A percentile compares a stretch with the other conserved stretches of the same genome.
Evolutionary conservation across 2,797 vertebrate species (phyloP).

Genomic region (Acanthiza pusilla): DNA sequence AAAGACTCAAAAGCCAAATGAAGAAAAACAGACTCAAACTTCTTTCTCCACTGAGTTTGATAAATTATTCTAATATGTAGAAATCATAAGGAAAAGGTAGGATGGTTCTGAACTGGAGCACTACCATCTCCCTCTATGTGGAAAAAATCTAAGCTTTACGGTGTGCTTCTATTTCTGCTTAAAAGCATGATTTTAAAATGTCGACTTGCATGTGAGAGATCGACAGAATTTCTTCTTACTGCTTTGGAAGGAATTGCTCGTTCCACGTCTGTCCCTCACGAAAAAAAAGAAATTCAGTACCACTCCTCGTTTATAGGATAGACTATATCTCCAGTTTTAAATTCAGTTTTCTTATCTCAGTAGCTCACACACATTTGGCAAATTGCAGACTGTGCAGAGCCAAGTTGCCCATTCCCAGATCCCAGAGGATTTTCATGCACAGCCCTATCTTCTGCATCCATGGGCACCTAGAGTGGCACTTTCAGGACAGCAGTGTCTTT

Average conservation of each 20-base stretch:
- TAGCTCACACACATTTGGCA: background rate
- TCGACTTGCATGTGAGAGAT: background rate
- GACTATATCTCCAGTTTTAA: background rate
- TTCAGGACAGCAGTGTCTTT: fast-evolving
- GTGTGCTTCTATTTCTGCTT: background rate
- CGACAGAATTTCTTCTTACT: background rate
- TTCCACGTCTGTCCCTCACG: fast-evolving
- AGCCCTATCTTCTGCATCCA: background rate
- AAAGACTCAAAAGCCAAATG: conserved; percentile 34
- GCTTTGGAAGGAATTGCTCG: background rate
- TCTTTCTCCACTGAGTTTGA: conserved; percentile 13
- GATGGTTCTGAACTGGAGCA: background rate
- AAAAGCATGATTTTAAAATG: background rate
- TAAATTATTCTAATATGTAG: background rate
- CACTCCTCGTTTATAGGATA: background rate
- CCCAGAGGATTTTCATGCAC: background rate
- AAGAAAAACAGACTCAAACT: conserved; percentile 49
- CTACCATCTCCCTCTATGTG: background rate
- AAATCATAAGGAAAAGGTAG: background rate
- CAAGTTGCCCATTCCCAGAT: background rate
- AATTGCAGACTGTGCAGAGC: background rate
- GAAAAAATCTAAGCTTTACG: background rate
- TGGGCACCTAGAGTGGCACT: background rate
- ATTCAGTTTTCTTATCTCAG: background rate
- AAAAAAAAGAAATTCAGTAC: background rate